These are phyloP conservation scores for Sparus aurata DNA, from an alignment of 2,797 vertebrate genomes.

Conservation along the genomic window DNA sequence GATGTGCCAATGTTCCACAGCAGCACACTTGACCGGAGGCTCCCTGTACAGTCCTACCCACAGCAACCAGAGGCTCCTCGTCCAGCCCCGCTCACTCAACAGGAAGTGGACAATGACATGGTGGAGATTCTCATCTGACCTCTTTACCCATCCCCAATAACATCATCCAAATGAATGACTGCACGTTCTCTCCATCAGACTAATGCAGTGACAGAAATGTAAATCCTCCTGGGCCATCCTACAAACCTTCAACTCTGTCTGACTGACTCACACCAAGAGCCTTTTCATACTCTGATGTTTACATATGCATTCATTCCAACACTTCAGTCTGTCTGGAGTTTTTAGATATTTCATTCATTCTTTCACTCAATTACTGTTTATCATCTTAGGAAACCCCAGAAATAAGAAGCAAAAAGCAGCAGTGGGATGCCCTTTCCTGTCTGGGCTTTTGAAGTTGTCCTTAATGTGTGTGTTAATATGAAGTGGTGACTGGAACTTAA, in stretches of 20 bases:
- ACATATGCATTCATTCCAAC: slow-evolving; percentile 38
- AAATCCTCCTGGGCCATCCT: background rate
- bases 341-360: background rate
- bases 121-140: slow-evolving; percentile 98
- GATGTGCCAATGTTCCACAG: slow-evolving; percentile 89
- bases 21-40: slow-evolving; percentile 92
- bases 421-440: background rate
- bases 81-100: slow-evolving; percentile 67
- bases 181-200: background rate
- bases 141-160: background rate
- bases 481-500: slow-evolving; percentile 18
- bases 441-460: slow-evolving; percentile 8
- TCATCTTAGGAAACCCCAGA: background rate
- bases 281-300: slow-evolving; percentile 17
- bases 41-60: slow-evolving; percentile 86
- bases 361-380: background rate
- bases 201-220: background rate
- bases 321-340: background rate
- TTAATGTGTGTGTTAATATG: background rate
- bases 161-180: background rate
- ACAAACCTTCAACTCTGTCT: background rate
- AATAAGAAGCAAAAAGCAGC: slow-evolving; percentile 2
- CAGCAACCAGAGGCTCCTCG: slow-evolving; percentile 81
- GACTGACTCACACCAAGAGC: background rate
- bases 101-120: slow-evolving; percentile 94